Percentiles rank a stretch among this genome's conserved stretches.
These are phyloP conservation scores for Oenanthe melanoleuca DNA, from an alignment of 2,113 vertebrate species.

Conservation along the genomic window DNA sequence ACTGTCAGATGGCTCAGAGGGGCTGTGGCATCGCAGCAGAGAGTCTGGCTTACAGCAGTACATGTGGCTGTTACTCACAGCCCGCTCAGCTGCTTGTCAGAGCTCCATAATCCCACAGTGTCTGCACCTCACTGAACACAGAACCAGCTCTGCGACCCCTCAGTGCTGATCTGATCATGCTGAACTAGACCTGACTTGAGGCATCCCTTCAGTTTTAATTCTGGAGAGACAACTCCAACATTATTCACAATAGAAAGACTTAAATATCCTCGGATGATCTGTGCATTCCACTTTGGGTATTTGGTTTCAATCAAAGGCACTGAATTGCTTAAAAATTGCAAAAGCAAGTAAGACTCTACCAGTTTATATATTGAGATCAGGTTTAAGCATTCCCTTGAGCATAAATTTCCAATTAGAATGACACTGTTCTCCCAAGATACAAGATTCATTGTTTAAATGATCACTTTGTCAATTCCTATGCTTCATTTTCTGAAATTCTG, in stretches of 20 bases:
- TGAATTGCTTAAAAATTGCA: background rate
- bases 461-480: background rate
- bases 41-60: slow-evolving; percentile 1
- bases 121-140: background rate
- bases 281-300: background rate
- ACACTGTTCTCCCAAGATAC: background rate
- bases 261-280: background rate
- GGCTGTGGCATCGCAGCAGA: slow-evolving; percentile 36
- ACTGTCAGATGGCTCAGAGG: slow-evolving; percentile 29
- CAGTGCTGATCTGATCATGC: background rate
- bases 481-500: background rate
- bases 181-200: background rate
- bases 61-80: slow-evolving; percentile 29
- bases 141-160: background rate
- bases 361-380: background rate
- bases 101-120: background rate
- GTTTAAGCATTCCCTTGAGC: background rate
- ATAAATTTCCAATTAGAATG: background rate
- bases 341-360: background rate
- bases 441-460: background rate
- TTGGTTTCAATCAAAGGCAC: background rate
- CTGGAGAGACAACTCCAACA: background rate
- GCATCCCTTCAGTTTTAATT: background rate
- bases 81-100: slow-evolving; percentile 4
- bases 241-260: background rate